phyloP scores from a whole-genome alignment of 2,888 invertebrate genomes.

The Nineta flava region DNA sequence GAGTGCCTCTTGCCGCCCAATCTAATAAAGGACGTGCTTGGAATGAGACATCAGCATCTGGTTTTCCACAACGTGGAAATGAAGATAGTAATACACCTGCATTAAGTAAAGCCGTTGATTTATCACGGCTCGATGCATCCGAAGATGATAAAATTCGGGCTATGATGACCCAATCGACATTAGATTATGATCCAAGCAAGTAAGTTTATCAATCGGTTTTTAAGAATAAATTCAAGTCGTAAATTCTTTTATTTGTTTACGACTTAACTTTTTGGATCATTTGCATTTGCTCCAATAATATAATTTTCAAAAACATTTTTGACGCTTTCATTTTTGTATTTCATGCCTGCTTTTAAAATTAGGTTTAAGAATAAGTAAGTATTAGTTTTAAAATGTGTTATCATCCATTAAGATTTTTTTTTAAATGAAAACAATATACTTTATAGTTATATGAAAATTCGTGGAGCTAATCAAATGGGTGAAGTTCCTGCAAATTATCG shows the following conservation, averaged over 20 bases:
- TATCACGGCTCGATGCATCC: constrained; percentile 78
- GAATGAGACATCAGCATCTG: constrained; percentile 27
- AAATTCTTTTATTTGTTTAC: too few relatives aligned
- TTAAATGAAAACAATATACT: background rate
- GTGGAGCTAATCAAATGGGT: constrained; percentile 76
- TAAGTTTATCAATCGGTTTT: constrained; percentile 33
- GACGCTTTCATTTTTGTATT: constrained; percentile 3
- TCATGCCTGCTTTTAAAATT: constrained; percentile 10
- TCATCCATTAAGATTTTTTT: background rate
- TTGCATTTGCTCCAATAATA: too few relatives aligned
- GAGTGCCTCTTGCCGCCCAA: constrained; percentile 73
- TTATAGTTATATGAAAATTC: constrained; percentile 71
- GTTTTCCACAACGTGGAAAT: constrained; percentile 28
- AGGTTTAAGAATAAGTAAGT: constrained; percentile 20
- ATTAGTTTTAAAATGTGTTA: background rate
- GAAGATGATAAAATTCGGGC: constrained; percentile 97
- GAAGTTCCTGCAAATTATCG: constrained; percentile 82
- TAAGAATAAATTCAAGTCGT: too few relatives aligned
- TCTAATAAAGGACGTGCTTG: constrained; percentile 48
- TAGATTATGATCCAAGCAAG: constrained; percentile 95
- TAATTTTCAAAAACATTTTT: background rate
- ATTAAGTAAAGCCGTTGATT: constrained; percentile 58
- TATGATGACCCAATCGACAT: constrained; percentile 94
- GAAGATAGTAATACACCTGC: constrained; percentile 26
- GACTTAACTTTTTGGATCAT: too few relatives aligned